A percentile compares a stretch with the other conserved stretches of the same genome.
These are phyloP conservation scores for Plecotus auritus DNA, from an alignment of 2,113 vertebrate species.

Conservation along the genomic window DNA sequence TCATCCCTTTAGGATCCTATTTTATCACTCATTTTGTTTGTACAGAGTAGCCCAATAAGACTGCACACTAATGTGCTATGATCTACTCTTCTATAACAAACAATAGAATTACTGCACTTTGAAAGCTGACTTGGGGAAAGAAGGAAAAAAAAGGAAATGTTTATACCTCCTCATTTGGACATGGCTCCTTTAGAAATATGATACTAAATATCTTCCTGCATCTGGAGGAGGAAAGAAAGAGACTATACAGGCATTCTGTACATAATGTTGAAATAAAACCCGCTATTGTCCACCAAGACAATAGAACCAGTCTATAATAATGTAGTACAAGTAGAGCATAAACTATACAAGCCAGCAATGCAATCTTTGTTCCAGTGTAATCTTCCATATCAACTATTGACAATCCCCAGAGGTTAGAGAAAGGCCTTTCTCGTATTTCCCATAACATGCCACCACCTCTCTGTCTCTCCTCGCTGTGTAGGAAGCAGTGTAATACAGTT, in stretches of 20 bases:
- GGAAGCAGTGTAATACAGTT: not conserved
- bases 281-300: slow-evolving; percentile 67
- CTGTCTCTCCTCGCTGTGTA: not conserved
- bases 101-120: slow-evolving; percentile 29
- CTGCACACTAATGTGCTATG: not conserved
- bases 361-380: slow-evolving; percentile 68
- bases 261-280: slow-evolving; percentile 65
- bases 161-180: slow-evolving; percentile 48
- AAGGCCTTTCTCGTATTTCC: slow-evolving; percentile 58
- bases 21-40: slow-evolving; percentile 25
- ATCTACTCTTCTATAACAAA: not conserved
- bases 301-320: slow-evolving; percentile 67
- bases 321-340: slow-evolving; percentile 60
- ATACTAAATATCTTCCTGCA: slow-evolving; percentile 62
- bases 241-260: slow-evolving; percentile 52
- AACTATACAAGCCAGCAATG: slow-evolving; percentile 58
- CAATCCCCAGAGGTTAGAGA: slow-evolving; percentile 55
- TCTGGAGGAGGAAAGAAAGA: slow-evolving; percentile 67
- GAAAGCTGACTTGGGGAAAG: not conserved
- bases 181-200: slow-evolving; percentile 59
- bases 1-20: not conserved
- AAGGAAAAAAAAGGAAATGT: slow-evolving; percentile 8
- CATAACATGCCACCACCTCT: slow-evolving; percentile 16
- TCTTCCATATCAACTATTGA: slow-evolving; percentile 57
- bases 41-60: not conserved